Conservation (phyloP, 2,888 invertebrate species). For the Diploptera punctata region DNA sequence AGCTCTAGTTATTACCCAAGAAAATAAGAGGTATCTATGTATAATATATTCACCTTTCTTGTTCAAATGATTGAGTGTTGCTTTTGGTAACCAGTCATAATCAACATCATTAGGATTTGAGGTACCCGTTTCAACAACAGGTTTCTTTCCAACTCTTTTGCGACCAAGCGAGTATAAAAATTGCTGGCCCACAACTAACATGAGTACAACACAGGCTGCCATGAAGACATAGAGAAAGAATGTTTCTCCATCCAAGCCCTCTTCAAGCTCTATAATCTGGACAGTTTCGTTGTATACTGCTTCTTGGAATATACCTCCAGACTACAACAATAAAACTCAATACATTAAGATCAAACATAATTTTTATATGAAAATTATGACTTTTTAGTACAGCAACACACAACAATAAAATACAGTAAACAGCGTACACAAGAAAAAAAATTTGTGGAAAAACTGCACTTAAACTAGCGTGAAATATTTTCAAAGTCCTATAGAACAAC, state of each 20-base stretch:
- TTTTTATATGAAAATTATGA: too few species aligned
- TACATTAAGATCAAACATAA: not conserved
- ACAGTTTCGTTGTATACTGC: slow-evolving; percentile 98
- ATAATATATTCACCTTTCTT: not conserved
- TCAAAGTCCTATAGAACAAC: too few species aligned
- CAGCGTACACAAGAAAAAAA: too few species aligned
- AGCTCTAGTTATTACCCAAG: not conserved
- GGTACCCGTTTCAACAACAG: slow-evolving; percentile 88
- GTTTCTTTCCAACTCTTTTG: slow-evolving; percentile 65
- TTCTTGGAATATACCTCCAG: slow-evolving; percentile 74
- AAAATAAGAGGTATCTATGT: not conserved
- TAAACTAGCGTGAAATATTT: too few species aligned
- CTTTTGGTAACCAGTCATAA: slow-evolving; percentile 97
- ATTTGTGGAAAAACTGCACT: too few species aligned
- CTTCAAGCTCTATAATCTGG: slow-evolving; percentile 94
- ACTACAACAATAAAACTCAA: slow-evolving; percentile 55
- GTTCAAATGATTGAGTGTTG: slow-evolving; percentile 79
- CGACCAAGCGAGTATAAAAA: slow-evolving; percentile 84
- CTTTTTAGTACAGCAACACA: too few species aligned
- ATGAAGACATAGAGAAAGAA: slow-evolving; percentile 97
- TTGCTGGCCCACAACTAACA: slow-evolving; percentile 89
- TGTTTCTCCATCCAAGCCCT: slow-evolving; percentile 97
- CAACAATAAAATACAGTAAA: too few species aligned
- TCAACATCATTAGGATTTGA: slow-evolving; percentile 90
- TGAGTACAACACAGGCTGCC: slow-evolving; percentile 85